These are phyloP conservation scores for Gymnosoma rotundatum DNA, from an alignment of 2,888 invertebrate genomes.

Conservation along the genomic window DNA sequence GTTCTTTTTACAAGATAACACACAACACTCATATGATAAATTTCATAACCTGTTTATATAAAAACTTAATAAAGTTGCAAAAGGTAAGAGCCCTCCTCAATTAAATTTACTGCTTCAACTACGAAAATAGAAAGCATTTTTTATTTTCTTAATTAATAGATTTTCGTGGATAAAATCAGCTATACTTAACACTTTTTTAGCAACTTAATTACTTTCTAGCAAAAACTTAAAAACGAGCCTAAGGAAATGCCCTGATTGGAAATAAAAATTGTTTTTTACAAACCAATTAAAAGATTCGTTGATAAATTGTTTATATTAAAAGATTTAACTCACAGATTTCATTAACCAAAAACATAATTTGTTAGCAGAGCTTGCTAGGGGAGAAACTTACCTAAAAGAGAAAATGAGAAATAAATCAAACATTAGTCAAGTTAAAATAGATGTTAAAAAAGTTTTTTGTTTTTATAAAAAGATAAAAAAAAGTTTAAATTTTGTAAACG, in stretches of 20 bases:
- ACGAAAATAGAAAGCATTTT: slow-evolving; percentile 56
- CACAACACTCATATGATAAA: no score
- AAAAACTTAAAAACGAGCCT: not conserved
- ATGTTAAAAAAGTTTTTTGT: no score
- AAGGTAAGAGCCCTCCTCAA: not conserved
- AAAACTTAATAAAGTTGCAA: no score
- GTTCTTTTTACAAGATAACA: no score
- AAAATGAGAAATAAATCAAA: slow-evolving; percentile 7
- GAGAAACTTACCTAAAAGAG: slow-evolving; percentile 59
- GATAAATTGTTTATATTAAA: slow-evolving; percentile 23
- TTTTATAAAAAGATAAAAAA: no score
- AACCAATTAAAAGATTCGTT: slow-evolving; percentile 17
- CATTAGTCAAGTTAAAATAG: not conserved
- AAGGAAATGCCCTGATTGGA: slow-evolving; percentile 8
- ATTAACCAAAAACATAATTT: not conserved
- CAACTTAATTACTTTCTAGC: not conserved
- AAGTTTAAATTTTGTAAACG: no score
- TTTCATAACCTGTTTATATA: no score
- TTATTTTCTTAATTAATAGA: slow-evolving; percentile 28
- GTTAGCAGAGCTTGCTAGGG: not conserved
- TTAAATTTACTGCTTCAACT: not conserved
- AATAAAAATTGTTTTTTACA: not conserved
- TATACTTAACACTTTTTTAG: slow-evolving; percentile 4
- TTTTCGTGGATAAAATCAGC: slow-evolving; percentile 19
- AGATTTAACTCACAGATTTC: slow-evolving; percentile 50